Conservation (phyloP, 2,797 vertebrate genomes). For the Catharus ustulatus region DNA sequence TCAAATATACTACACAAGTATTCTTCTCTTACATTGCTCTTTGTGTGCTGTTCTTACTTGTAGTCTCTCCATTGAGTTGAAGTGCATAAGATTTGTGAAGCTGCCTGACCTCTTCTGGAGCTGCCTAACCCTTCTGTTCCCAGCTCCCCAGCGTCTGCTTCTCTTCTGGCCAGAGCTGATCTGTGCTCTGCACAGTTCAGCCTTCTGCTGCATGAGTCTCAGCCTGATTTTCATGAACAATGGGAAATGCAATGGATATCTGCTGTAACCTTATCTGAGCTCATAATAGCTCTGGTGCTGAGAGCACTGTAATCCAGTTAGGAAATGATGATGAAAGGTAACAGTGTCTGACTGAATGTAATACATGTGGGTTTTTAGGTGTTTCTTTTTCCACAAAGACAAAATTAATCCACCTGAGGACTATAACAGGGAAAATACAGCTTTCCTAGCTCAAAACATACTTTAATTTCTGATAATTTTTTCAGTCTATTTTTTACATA, state of each 20-base stretch:
- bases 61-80: neutral
- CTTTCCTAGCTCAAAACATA: neutral
- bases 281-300: neutral
- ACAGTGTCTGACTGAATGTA: neutral
- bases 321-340: neutral
- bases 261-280: neutral
- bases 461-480: neutral
- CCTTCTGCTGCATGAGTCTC: neutral
- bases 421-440: neutral
- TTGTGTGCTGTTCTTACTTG: neutral
- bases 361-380: neutral
- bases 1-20: neutral
- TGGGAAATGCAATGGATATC: neutral
- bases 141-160: neutral
- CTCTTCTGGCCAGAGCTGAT: neutral
- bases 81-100: neutral
- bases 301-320: neutral
- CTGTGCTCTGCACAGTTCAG: neutral
- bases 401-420: neutral
- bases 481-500: neutral
- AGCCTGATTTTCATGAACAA: neutral
- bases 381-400: neutral
- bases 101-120: neutral
- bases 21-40: neutral
- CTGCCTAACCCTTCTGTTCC: neutral